Evolutionary conservation across 2,888 invertebrate genomes (phyloP), one percentile per base, ranked within the genome.

Genomic region (Gibbula magus): DNA sequence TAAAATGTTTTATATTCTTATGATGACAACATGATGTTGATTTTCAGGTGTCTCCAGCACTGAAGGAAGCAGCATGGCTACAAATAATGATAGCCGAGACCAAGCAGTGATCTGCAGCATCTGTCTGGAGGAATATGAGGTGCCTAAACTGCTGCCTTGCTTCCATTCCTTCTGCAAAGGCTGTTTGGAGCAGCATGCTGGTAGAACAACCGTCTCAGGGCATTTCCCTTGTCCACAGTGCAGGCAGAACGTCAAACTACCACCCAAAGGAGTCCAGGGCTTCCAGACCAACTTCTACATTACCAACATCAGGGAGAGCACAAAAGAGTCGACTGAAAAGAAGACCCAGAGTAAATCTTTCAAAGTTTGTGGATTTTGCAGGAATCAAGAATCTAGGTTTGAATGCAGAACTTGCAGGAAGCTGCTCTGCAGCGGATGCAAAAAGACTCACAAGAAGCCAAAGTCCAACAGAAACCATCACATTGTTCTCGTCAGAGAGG

Each of bases 231-330:
- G 61, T 29, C 61, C 61, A 7, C 61, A 61, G 61, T 61, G 61
- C 29, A 61, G 61, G 61, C 0, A 25, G 18, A 61, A 10, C 18
- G 29, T 61, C 61, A 61, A 61, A 25, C 0, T 61, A 61, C 61
- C 61, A 22, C 29, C 13, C 22, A 61, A 61, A 61, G 61, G 61
- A 16, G 61, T 61, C 61, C 61, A 61, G 29, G 61, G 61, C 5
- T 61, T 61, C 29, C 61, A 61, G n/a, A 61, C 61, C 29, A 61
- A 61, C 29, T 61, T 61, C 61, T 61, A 61, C 29, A 61, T 61
- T 16, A 61, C 61, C 61, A 61, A 61, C 25, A 29, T 61, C 61
- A 61, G 61, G 61, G 61, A 61, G 29, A 61, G 0, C 2, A 13
- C 29, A 16, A 61, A 29, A 61, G 16, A 61, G 29, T 16, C 25